Percentiles rank a stretch among this genome's conserved stretches.
Evolutionary conservation across 2,113 vertebrate genomes (phyloP).

Genomic region (Microtus ochrogaster): DNA sequence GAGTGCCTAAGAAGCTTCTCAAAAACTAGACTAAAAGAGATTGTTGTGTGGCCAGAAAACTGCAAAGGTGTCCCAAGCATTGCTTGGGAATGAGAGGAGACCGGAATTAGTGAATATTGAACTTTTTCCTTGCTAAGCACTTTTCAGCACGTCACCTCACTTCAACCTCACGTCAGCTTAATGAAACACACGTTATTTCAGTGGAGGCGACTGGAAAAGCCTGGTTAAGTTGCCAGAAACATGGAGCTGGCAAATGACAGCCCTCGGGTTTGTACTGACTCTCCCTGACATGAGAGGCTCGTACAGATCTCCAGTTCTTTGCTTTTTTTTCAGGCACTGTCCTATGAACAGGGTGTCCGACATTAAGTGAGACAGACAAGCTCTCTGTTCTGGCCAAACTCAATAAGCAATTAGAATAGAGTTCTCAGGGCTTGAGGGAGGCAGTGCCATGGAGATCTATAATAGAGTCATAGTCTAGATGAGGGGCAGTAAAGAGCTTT

Average conservation of each 20-base stretch:
- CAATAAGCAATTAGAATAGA: constrained; percentile 60
- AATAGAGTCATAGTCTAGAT: background rate
- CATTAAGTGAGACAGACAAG: background rate
- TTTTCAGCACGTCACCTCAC: constrained; percentile 23
- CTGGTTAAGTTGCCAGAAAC: background rate
- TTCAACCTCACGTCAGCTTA: constrained; percentile 3
- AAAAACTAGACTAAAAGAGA: background rate
- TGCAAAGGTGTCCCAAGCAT: background rate
- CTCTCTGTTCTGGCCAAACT: constrained; percentile 12
- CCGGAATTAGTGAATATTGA: constrained; percentile 4
- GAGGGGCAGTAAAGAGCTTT: background rate
- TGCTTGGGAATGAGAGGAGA: background rate
- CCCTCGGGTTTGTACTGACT: background rate
- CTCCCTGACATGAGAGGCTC: background rate
- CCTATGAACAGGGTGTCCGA: background rate
- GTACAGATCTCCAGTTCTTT: background rate
- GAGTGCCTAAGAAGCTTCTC: background rate
- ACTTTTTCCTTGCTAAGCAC: constrained; percentile 22
- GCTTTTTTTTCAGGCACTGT: background rate
- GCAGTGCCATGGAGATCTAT: background rate
- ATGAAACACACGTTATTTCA: constrained; percentile 41
- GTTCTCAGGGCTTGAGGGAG: background rate
- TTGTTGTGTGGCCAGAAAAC: background rate
- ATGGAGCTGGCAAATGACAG: background rate
- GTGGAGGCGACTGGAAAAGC: background rate